These are phyloP conservation scores for Nomada lathburiana DNA, from an alignment of 2,888 invertebrate genomes.

Conservation along the genomic window DNA sequence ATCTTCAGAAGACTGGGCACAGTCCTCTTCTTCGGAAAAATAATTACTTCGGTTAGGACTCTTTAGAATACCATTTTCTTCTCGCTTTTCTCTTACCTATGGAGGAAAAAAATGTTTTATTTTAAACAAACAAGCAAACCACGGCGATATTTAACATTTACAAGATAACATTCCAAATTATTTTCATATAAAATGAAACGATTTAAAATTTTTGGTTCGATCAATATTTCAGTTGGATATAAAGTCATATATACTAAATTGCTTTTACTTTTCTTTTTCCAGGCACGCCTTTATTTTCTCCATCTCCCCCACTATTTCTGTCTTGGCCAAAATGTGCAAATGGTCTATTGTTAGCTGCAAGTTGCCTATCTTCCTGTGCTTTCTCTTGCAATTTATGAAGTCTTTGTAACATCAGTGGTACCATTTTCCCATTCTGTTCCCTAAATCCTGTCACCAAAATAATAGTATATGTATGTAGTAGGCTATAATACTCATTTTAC, in stretches of 20 bases:
- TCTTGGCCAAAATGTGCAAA: conserved; percentile 86
- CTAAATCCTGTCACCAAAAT: conserved; percentile 87
- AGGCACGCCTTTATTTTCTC: conserved; percentile 77
- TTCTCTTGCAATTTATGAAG: conserved; percentile 90
- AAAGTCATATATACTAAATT: neutral
- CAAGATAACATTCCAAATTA: neutral
- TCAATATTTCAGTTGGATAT: no score
- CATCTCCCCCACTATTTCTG: conserved; percentile 71
- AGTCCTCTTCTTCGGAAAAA: conserved; percentile 74
- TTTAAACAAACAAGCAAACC: neutral
- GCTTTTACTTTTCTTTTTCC: conserved; percentile 78
- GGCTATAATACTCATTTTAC: neutral
- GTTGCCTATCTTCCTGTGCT: conserved; percentile 82
- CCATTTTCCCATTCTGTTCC: conserved; percentile 93
- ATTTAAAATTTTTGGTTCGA: no score
- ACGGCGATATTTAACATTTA: neutral
- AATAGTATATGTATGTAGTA: neutral
- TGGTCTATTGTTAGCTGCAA: conserved; percentile 83
- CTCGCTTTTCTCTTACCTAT: conserved; percentile 71
- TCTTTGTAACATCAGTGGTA: conserved; percentile 94
- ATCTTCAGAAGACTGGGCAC: conserved; percentile 67
- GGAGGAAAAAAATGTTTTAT: neutral
- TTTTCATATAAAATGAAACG: no score
- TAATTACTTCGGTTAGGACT: conserved; percentile 62
- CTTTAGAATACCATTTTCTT: conserved; percentile 75